Base-by-base conservation (phyloP, 2,113 vertebrate genomes). In the Seriola aureovittata region DNA sequence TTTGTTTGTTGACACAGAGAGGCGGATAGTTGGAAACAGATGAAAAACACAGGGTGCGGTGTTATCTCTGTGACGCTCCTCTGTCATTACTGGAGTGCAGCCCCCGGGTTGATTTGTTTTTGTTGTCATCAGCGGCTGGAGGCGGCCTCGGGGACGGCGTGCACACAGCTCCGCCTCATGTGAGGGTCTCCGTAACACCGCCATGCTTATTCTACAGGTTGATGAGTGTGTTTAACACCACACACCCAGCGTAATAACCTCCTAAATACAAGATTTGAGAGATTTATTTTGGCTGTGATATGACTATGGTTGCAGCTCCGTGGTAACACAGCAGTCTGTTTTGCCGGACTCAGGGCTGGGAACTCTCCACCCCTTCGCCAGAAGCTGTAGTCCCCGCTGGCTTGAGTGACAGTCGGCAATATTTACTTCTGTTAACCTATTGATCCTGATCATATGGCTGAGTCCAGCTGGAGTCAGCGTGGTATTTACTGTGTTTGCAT, bases 1-100 rank as follows among this genome's bases (percentile, higher is more conserved):
- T 66, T 75, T 80, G 71, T 86, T 84, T 82, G 75, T 91, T 82
- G 88, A 88, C 83, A 87, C 54, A 76, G 76, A 65, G 84, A 80
- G 68, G 59, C 29, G 34, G 44, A 62, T 62, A 64, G 72, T 81
- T 82, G 78, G 73, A 81, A 88, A 77, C 71, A 72, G 71, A 85
- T 81, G 75, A 85, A 76, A 88, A 81, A 32, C 16, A 3, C 78
- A 71, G 86, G 85, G 68, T 62, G 82, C 16, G 5, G 67, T 32
- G 50, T 89, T 83, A 80, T 89, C 82, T 86, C 59, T 48, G 9
- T 29, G 48, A 4, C 34, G 36, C 59, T 72, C 23, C 46, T 65
- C 34, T 84, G 81, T 88, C 88, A 83, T 74, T 57, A 80, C 73
- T 71, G 70, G 72, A 89, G 64, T 11, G 19, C 59, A 25, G 78